Evolutionary conservation across 2,797 vertebrate genomes (phyloP).

Genomic region (Sebastes kiyomatsui): DNA sequence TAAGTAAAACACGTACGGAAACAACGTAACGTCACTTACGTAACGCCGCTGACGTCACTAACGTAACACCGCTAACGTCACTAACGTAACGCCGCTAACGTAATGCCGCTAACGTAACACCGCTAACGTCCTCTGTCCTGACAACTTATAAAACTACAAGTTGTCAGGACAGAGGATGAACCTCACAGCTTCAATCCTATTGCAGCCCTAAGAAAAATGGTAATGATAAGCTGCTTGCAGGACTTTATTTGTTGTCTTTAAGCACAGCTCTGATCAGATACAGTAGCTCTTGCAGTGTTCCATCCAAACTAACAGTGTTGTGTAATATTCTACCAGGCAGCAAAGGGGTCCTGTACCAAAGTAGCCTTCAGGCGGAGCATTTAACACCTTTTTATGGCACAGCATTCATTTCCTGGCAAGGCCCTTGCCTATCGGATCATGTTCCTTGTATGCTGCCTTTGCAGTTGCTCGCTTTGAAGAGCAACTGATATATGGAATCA

Average conservation of each 20-base stretch:
- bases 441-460: constrained; percentile 23
- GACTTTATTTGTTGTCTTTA: not conserved
- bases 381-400: constrained; percentile 51
- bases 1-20: no score
- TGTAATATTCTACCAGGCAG: not conserved
- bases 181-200: not conserved
- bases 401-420: constrained; percentile 30
- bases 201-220: not conserved
- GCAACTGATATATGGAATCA: constrained; percentile 36
- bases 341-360: constrained; percentile 9
- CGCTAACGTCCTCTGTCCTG: no score
- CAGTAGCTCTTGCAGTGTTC: not conserved
- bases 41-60: no score
- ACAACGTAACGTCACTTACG: no score
- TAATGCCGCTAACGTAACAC: no score
- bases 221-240: not conserved
- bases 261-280: not conserved
- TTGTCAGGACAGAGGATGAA: not conserved
- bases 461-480: constrained; percentile 37
- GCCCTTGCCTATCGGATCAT: constrained; percentile 11
- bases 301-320: constrained; percentile 4
- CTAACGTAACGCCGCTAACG: no score
- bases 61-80: no score
- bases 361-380: constrained; percentile 10
- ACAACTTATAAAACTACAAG: no score